Conservation (phyloP, 1,140 invertebrate species). For the Arctopsyche grandis region DNA sequence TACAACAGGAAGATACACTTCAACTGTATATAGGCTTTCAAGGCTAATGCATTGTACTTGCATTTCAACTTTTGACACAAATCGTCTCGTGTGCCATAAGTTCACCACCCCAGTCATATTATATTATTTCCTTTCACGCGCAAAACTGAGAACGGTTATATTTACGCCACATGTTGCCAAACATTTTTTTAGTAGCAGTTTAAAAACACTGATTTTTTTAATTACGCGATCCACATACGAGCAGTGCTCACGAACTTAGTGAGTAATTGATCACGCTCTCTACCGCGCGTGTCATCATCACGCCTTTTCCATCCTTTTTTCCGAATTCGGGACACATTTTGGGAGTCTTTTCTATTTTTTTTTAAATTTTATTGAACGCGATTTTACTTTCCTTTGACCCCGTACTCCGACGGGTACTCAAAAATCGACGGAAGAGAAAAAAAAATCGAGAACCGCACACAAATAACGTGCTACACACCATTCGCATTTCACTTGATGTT, state of each 20-base stretch:
- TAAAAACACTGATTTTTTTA: background rate
- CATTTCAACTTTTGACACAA: too few species aligned
- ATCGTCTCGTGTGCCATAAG: too few species aligned
- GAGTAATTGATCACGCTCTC: background rate
- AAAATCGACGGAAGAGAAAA: background rate
- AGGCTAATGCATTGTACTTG: too few species aligned
- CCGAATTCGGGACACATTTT: too few species aligned
- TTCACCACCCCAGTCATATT: too few species aligned
- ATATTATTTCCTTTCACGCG: too few species aligned
- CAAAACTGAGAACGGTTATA: too few species aligned
- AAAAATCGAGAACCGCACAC: slow-evolving; percentile 7
- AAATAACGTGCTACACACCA: slow-evolving; percentile 5
- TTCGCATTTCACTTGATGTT: slow-evolving; percentile 26
- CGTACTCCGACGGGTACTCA: background rate
- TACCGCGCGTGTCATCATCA: background rate
- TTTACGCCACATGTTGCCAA: too few species aligned
- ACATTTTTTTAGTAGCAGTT: too few species aligned
- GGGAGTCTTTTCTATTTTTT: too few species aligned
- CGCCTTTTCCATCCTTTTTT: background rate
- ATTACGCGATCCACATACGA: background rate
- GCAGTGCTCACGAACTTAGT: background rate
- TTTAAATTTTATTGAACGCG: background rate
- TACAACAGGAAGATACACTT: too few species aligned
- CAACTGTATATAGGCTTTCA: too few species aligned
- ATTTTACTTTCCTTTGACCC: slow-evolving; percentile 8